Percentiles rank a stretch among this genome's conserved stretches.
Evolutionary conservation across 2,797 vertebrate genomes (phyloP).

Genomic region (Champsocephalus esox): DNA sequence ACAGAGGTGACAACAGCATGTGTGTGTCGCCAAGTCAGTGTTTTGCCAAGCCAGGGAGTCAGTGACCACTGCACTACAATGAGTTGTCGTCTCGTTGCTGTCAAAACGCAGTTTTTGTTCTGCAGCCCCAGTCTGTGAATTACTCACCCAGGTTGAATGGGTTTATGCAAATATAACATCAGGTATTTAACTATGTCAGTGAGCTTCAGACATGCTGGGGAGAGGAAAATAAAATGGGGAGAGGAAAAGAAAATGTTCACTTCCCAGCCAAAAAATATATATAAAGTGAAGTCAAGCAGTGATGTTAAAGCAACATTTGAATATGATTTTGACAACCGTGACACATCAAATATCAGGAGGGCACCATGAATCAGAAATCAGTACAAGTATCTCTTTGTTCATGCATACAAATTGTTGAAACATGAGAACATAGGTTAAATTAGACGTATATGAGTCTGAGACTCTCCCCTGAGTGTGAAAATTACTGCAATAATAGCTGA

Average conservation of each 20-base stretch:
- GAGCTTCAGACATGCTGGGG: slow-evolving; percentile 7
- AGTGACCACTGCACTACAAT: slow-evolving; percentile 35
- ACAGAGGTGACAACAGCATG: slow-evolving; percentile 24
- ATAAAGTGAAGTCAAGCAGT: background rate
- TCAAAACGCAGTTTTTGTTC: slow-evolving; percentile 25
- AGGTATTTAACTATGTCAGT: slow-evolving; percentile 41
- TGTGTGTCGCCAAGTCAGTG: slow-evolving; percentile 24
- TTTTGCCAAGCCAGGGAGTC: slow-evolving; percentile 18
- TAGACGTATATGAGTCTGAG: no score
- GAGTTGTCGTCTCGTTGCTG: slow-evolving; percentile 9
- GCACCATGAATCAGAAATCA: background rate
- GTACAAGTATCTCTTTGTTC: background rate
- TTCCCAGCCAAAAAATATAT: slow-evolving; percentile 7
- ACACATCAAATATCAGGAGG: background rate
- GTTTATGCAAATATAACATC: slow-evolving; percentile 43
- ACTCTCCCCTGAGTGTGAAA: background rate
- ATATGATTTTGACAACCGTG: background rate
- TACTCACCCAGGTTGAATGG: slow-evolving; percentile 11
- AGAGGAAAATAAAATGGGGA: background rate
- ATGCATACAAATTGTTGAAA: background rate
- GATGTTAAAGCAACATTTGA: background rate
- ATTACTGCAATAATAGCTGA: background rate
- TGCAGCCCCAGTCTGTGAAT: slow-evolving; percentile 10
- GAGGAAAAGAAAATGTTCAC: background rate
- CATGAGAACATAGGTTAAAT: background rate